These are phyloP conservation scores for Drosophila grimshawi DNA, from an alignment of 1,140 invertebrate species.

Conservation along the genomic window DNA sequence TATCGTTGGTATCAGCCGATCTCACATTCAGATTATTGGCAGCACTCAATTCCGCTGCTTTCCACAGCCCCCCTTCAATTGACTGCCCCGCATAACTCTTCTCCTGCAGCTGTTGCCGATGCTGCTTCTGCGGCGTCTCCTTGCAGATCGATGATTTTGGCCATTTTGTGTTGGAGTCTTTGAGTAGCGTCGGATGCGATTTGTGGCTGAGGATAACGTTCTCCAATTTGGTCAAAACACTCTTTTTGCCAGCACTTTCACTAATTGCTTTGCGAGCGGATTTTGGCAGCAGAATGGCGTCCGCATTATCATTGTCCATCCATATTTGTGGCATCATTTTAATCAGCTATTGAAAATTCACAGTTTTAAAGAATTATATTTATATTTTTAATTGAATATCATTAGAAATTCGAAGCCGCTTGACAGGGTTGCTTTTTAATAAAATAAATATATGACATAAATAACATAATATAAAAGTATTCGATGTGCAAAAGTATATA, in stretches of 20 bases:
- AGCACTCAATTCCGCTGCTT: not conserved
- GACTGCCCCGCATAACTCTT: not conserved
- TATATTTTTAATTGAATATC: not conserved
- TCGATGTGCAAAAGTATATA: no score
- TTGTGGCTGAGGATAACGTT: conserved; percentile 30
- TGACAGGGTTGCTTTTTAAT: not conserved
- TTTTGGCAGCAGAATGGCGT: conserved; percentile 5
- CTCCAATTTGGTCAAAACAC: conserved; percentile 30
- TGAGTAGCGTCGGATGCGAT: conserved; percentile 10
- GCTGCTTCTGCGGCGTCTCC: conserved; percentile 35
- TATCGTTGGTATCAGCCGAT: not conserved
- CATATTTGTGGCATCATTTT: conserved; percentile 30
- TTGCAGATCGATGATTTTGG: conserved; percentile 38
- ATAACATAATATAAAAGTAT: no score
- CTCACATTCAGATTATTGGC: conserved; percentile 18
- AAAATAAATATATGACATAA: no score
- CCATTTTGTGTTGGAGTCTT: conserved; percentile 1
- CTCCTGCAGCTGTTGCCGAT: not conserved
- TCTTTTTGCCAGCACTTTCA: conserved; percentile 14
- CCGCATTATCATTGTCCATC: conserved; percentile 35
- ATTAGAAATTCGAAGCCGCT: conserved; percentile 8
- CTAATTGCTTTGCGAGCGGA: conserved; percentile 11
- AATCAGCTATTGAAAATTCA: not conserved
- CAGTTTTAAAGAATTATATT: not conserved
- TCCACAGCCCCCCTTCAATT: not conserved